Percentiles rank a stretch among this genome's conserved stretches.
Conservation (phyloP, 2,797 vertebrate genomes). For the Xiphorhynchus erythropygius region DNA sequence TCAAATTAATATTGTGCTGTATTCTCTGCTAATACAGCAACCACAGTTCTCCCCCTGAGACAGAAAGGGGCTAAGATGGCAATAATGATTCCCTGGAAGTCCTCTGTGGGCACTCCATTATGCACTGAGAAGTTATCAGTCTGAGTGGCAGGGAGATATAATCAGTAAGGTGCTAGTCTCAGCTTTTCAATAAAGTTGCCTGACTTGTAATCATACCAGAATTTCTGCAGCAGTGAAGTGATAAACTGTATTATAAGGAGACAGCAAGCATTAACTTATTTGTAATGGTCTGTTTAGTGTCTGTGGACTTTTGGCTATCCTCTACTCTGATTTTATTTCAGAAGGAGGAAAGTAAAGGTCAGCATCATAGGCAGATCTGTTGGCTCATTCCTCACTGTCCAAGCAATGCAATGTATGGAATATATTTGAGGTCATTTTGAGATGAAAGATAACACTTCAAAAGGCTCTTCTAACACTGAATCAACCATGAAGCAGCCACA, state of each 20-base stretch:
- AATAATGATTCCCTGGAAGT: neutral
- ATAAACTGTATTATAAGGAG: neutral
- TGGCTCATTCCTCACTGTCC: constrained; percentile 3
- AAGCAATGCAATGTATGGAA: neutral
- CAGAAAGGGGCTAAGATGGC: neutral
- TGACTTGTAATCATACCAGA: neutral
- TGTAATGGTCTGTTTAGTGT: neutral
- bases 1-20: neutral
- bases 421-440: neutral
- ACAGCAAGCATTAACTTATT: constrained; percentile 6
- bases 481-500: neutral
- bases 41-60: neutral
- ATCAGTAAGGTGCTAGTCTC: neutral
- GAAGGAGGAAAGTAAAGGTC: neutral
- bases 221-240: constrained; percentile 17
- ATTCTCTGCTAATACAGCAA: neutral
- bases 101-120: neutral
- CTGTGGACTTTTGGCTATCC: neutral
- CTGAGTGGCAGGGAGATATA: neutral
- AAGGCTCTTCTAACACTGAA: neutral
- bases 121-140: neutral
- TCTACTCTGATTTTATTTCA: neutral
- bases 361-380: neutral
- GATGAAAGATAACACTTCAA: neutral
- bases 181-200: neutral